Evolutionary conservation across 2,113 vertebrate species (phyloP).

Genomic region (Tragulus kanchil): DNA sequence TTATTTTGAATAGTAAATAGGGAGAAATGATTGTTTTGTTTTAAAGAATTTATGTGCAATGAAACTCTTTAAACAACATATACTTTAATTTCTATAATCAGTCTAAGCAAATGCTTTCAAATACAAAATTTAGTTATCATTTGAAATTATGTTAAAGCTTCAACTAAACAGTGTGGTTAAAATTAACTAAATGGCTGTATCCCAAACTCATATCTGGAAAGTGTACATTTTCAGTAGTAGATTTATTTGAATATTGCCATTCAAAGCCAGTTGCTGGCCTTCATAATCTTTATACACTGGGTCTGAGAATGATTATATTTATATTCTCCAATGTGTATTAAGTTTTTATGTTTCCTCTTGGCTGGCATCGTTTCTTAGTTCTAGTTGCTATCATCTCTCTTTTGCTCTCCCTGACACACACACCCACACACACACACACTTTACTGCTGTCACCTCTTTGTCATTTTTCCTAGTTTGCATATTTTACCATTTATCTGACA

Average conservation of each 20-base stretch:
- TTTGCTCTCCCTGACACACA: neutral
- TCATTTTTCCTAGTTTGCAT: neutral
- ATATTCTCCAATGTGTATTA: neutral
- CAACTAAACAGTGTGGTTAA: neutral
- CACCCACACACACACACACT: neutral
- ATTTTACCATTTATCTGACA: neutral
- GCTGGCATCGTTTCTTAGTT: neutral
- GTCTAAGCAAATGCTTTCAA: neutral
- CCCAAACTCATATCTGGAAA: neutral
- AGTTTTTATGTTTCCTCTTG: neutral
- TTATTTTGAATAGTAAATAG: neutral
- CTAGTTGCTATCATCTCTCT: neutral
- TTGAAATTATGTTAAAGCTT: neutral
- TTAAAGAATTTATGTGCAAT: neutral
- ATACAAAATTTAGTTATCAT: neutral
- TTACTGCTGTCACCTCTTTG: neutral
- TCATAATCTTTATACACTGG: neutral
- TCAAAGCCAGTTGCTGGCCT: neutral
- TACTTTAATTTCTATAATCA: neutral
- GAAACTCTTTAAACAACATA: neutral
- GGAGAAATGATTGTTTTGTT: neutral
- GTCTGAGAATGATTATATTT: neutral
- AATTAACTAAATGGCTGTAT: neutral
- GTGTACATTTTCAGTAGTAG: neutral
- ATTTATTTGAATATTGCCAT: neutral